phyloP scores from a whole-genome alignment of 2,797 vertebrate genomes.

The Propithecus perrieri region DNA sequence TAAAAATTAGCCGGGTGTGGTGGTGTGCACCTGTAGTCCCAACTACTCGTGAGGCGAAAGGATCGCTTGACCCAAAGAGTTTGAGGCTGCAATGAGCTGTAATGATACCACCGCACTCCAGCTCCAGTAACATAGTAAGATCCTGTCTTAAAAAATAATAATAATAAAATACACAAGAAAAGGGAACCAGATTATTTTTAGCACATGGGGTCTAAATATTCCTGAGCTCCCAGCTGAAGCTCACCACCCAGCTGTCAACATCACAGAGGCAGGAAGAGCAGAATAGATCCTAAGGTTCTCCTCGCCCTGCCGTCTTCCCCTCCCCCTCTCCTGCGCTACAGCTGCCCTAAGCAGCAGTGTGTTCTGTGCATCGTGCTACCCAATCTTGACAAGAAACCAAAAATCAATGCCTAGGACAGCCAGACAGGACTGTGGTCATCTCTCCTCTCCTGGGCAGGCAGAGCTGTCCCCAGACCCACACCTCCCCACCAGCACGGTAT shows the following conservation, averaged over 20 bases:
- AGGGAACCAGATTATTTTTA: accelerated
- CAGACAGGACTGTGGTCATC: background rate
- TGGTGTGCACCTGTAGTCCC: background rate
- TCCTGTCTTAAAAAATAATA: background rate
- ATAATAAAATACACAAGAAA: background rate
- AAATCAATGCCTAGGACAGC: background rate
- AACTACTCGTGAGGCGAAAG: background rate
- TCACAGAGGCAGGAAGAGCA: background rate
- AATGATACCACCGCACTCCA: background rate
- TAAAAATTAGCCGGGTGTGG: background rate
- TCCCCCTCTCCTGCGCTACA: accelerated
- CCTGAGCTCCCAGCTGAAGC: slow-evolving; percentile 27
- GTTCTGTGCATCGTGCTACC: background rate
- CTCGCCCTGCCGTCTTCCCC: accelerated
- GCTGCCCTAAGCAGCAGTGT: accelerated
- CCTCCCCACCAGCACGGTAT: accelerated
- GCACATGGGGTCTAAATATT: background rate
- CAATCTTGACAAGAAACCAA: background rate
- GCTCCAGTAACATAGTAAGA: too few species aligned
- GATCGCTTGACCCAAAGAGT: background rate
- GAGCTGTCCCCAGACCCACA: too few species aligned
- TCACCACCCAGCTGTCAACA: background rate
- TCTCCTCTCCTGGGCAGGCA: background rate
- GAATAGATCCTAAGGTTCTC: background rate
- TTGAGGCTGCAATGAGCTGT: background rate